A percentile compares a stretch with the other conserved stretches of the same genome.
These are phyloP conservation scores for Actinemys pallida DNA, from an alignment of 2,113 vertebrate species.

Conservation along the genomic window DNA sequence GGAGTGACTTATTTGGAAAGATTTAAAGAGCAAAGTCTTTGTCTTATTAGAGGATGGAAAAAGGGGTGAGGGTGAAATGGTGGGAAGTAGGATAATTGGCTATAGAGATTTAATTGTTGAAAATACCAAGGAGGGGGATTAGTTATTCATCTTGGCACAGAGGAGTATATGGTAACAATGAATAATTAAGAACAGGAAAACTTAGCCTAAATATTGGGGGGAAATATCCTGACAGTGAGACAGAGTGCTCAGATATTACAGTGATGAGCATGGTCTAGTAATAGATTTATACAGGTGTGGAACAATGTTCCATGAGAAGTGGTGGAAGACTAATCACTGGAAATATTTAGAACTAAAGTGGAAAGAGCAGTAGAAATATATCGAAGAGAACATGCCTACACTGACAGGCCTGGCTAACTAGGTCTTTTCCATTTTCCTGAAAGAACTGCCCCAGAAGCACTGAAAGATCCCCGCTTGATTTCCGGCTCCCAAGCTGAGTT, in stretches of 20 bases:
- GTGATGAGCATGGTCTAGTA: not conserved
- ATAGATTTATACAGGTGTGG: not conserved
- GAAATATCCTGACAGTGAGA: not conserved
- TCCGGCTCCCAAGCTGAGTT: not conserved
- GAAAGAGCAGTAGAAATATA: not conserved
- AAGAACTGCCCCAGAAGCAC: not conserved
- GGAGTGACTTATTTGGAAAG: not conserved
- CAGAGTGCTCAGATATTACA: not conserved
- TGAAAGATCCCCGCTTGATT: not conserved
- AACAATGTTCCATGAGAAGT: not conserved
- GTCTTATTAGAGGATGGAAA: accelerated
- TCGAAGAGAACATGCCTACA: not conserved
- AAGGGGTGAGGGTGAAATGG: accelerated
- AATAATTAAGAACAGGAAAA: not conserved
- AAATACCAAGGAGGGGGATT: not conserved
- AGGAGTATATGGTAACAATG: not conserved
- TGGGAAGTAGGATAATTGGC: not conserved
- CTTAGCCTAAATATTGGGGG: not conserved
- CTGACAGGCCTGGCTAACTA: not conserved
- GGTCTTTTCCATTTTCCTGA: not conserved
- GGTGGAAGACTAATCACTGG: not conserved
- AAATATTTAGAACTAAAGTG: not conserved
- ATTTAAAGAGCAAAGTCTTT: not conserved
- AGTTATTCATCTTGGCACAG: accelerated
- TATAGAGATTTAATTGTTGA: not conserved